These are phyloP conservation scores for Sebastes nivosus DNA, from an alignment of 2,797 vertebrate species.

Conservation along the genomic window DNA sequence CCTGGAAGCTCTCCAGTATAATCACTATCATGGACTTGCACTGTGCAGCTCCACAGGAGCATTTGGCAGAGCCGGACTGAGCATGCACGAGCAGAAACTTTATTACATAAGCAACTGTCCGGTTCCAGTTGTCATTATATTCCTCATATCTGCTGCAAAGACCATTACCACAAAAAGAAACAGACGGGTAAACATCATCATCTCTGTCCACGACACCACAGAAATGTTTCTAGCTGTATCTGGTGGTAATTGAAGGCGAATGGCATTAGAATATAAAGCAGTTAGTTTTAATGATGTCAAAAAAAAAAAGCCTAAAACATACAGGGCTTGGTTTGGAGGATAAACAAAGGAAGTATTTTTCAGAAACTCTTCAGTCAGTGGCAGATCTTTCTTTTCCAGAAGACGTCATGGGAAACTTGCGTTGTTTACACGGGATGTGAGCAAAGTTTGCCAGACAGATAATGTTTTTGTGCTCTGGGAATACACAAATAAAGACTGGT, in stretches of 20 bases:
- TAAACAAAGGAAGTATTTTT: background rate
- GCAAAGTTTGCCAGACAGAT: background rate
- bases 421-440: background rate
- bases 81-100: background rate
- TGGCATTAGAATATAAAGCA: background rate
- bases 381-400: background rate
- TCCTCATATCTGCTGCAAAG: background rate
- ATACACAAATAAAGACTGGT: background rate
- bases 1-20: slow-evolving; percentile 25
- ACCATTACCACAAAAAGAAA: background rate
- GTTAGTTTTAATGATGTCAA: background rate
- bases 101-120: slow-evolving; percentile 16
- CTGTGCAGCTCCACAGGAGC: background rate
- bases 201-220: background rate
- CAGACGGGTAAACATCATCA: background rate
- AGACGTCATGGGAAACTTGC: background rate
- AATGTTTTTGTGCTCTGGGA: background rate
- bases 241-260: background rate
- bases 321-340: background rate
- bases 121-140: background rate
- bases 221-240: background rate
- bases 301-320: background rate
- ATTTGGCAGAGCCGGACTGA: background rate
- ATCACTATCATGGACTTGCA: slow-evolving; percentile 6
- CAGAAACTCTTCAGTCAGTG: background rate